These are phyloP conservation scores for Cyrtodaria siliqua DNA, from an alignment of 2,888 invertebrate genomes.

Conservation along the genomic window DNA sequence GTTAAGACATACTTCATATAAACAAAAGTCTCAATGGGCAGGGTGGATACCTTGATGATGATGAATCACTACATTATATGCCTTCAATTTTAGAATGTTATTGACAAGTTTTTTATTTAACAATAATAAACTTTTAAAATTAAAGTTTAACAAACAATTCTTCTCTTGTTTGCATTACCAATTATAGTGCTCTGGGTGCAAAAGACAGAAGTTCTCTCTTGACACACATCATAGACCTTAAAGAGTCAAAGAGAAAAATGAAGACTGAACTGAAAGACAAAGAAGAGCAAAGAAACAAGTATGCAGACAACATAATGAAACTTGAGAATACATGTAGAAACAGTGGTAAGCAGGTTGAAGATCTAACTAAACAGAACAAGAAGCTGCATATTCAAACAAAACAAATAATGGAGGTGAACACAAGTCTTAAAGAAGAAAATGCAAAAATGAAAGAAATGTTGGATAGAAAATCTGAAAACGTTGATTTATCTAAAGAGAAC, in stretches of 20 bases:
- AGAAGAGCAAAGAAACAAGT: slow-evolving; percentile 41
- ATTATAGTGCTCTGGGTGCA: slow-evolving; percentile 35
- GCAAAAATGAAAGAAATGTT: background rate
- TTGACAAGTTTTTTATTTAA: too few relatives aligned
- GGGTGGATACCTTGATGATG: too few relatives aligned
- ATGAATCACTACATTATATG: too few relatives aligned
- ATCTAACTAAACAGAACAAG: slow-evolving; percentile 8
- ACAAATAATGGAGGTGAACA: too few relatives aligned
- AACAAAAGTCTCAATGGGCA: too few relatives aligned
- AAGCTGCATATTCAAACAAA: background rate
- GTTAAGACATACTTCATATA: too few relatives aligned
- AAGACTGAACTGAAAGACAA: slow-evolving; percentile 19
- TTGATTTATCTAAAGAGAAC: too few relatives aligned
- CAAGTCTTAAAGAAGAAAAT: background rate
- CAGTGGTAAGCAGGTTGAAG: slow-evolving; percentile 4
- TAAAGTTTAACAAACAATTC: too few relatives aligned
- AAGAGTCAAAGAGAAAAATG: slow-evolving; percentile 20
- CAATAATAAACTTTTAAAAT: too few relatives aligned
- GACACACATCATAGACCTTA: slow-evolving; percentile 36
- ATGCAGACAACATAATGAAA: slow-evolving; percentile 41
- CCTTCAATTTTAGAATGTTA: too few relatives aligned
- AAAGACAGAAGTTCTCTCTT: slow-evolving; percentile 29
- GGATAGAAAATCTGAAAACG: too few relatives aligned
- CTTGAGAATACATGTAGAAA: slow-evolving; percentile 39
- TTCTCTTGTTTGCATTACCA: too few relatives aligned